phyloP scores from a whole-genome alignment of 2,797 vertebrate genomes.

The Malacoraja senta region DNA sequence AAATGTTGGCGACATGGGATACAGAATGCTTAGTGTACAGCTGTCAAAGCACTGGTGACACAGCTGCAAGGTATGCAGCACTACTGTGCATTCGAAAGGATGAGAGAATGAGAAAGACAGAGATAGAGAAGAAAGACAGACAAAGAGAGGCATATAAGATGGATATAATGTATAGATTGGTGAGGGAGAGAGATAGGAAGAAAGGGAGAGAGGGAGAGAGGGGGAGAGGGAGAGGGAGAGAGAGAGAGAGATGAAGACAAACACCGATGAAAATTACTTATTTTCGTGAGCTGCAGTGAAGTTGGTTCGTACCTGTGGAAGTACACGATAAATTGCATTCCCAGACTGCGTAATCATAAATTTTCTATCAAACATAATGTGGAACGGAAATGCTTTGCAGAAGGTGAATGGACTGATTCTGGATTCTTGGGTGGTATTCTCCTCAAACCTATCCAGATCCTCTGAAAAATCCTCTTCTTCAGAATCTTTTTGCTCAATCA shows the following conservation, averaged over 20 bases:
- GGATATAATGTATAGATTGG: no score
- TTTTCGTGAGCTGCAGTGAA: neutral
- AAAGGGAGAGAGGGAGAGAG: no score
- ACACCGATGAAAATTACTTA: neutral
- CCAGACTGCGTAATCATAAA: slow-evolving; percentile 93
- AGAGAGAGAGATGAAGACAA: neutral
- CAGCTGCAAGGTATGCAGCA: no score
- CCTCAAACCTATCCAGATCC: slow-evolving; percentile 92
- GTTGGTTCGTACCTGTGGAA: slow-evolving; percentile 79
- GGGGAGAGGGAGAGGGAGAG: no score
- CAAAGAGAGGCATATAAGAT: no score
- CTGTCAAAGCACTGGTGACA: no score
- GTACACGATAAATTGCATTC: slow-evolving; percentile 90
- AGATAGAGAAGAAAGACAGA: no score
- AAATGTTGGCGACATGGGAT: no score
- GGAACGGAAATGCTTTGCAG: slow-evolving; percentile 98
- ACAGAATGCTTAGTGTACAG: no score
- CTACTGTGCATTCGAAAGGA: no score
- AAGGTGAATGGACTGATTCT: slow-evolving; percentile 97
- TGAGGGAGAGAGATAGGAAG: no score
- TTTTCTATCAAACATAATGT: slow-evolving; percentile 94
- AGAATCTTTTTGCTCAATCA: slow-evolving; percentile 95
- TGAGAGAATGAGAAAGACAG: no score
- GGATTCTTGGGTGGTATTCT: slow-evolving; percentile 94
- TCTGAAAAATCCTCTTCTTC: slow-evolving; percentile 94